Conservation (phyloP, 2,797 vertebrate genomes). For the Sebastes alutus region DNA sequence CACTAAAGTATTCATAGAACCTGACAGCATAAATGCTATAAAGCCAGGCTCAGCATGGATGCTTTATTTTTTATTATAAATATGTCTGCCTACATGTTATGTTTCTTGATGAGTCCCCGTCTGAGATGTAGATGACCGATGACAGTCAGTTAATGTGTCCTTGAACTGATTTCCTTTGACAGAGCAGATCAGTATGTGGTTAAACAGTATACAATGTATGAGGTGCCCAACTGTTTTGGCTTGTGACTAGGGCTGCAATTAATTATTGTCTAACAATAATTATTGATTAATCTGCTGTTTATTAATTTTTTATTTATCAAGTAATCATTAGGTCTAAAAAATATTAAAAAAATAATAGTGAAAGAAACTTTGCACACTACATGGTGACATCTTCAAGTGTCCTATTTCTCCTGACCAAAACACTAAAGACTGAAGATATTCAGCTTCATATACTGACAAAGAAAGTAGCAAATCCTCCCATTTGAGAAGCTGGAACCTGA, state of each 20-base stretch:
- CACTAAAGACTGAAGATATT: background rate
- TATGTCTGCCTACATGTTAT: background rate
- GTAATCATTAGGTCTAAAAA: background rate
- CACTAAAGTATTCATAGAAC: background rate
- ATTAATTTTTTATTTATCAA: background rate
- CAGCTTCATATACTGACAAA: background rate
- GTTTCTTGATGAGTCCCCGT: background rate
- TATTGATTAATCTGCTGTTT: background rate
- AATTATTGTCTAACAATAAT: background rate
- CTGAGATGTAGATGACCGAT: background rate
- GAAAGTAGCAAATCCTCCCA: background rate
- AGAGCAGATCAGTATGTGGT: background rate
- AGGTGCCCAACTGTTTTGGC: background rate
- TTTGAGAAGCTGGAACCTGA: background rate
- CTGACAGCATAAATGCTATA: conserved; percentile 7
- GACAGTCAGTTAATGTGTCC: background rate
- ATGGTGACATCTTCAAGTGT: background rate
- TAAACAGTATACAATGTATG: background rate
- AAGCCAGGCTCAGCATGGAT: background rate
- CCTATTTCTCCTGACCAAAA: background rate
- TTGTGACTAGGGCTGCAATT: background rate
- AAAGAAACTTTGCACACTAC: background rate
- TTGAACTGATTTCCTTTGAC: background rate
- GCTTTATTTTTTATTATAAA: background rate
- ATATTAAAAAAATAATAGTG: background rate